Base-by-base conservation (phyloP, 2,113 vertebrate species). In the Malurus elegans region DNA sequence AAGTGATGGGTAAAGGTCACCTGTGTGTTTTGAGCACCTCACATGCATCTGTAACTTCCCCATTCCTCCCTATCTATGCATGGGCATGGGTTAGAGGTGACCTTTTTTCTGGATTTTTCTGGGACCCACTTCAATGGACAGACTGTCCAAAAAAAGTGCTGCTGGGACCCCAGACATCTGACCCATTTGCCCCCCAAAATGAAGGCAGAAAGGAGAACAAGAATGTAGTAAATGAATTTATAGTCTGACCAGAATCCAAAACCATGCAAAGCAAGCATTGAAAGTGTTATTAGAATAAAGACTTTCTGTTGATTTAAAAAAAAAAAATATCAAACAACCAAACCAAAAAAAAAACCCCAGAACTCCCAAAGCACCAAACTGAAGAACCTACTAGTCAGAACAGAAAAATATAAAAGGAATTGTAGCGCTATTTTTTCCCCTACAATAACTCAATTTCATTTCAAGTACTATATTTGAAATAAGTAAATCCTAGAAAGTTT, bases 211-310 rank as follows among this genome's bases (percentile, higher is more conserved):
- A 79, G 21, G 5, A 87, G 14, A 40, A 56, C 7, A 65, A 88
- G 31, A 4, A 13, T 5, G 3, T 4, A n/a, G 3, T n/a, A 72
- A 50, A 20, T 18, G 16, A 76, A 61, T 40, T 8, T 53, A 23
- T 38, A 61, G 19, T 34, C n/a, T 56, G 18, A n/a, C 3, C 48
- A 48, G 24, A 13, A 65, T 12, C 69, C 1, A 1, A 67, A 51
- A 44, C 13, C 6, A 61, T 1, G 2, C 13, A 78, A 44, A 47
- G 14, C 2, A 5, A 66, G 21, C 1, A 0, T 36, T 29, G 40
- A 4, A 78, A 57, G 6, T 25, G 13, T 26, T 56, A 48, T 7
- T 38, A 58, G 11, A 67, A 67, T 8, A 56, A 73, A 70, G 2
- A 40, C 14, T 58, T 9, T 36, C 14, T 51, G 18, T 12, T 31